These are phyloP conservation scores for Ornithoptera alexandrae DNA, from an alignment of 2,888 invertebrate genomes.

Conservation along the genomic window DNA sequence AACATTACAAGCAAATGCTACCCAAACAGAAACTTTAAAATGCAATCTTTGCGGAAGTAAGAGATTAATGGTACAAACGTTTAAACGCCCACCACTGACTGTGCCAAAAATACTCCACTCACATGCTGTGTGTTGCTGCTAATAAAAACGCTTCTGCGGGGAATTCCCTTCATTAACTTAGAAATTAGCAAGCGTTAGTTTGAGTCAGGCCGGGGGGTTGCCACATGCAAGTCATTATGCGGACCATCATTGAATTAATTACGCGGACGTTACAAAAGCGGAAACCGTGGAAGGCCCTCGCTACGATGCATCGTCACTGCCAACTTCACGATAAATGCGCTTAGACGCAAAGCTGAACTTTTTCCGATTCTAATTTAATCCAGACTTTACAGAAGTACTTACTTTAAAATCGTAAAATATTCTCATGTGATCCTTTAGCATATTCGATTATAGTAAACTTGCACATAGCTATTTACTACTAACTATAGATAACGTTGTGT, in stretches of 20 bases:
- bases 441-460: too few relatives aligned
- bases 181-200: slow-evolving; percentile 71
- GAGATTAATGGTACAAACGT: slow-evolving; percentile 72
- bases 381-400: neutral
- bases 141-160: slow-evolving; percentile 63
- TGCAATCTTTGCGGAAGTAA: slow-evolving; percentile 66
- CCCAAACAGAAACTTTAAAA: slow-evolving; percentile 70
- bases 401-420: too few relatives aligned
- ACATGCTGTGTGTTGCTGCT: slow-evolving; percentile 45
- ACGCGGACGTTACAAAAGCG: slow-evolving; percentile 56
- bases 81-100: slow-evolving; percentile 63
- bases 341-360: slow-evolving; percentile 16
- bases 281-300: slow-evolving; percentile 50
- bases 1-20: slow-evolving; percentile 66
- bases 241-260: slow-evolving; percentile 78
- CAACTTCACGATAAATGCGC: slow-evolving; percentile 39
- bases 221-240: slow-evolving; percentile 76
- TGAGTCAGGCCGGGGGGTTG: slow-evolving; percentile 56
- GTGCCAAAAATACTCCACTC: slow-evolving; percentile 63
- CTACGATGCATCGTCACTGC: slow-evolving; percentile 37
- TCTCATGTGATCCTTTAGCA: too few relatives aligned
- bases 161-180: slow-evolving; percentile 68
- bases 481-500: too few relatives aligned
- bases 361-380: slow-evolving; percentile 14
- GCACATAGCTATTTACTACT: too few relatives aligned